phyloP scores from a whole-genome alignment of 2,113 vertebrate genomes.

The Phyllopteryx taeniolatus region DNA sequence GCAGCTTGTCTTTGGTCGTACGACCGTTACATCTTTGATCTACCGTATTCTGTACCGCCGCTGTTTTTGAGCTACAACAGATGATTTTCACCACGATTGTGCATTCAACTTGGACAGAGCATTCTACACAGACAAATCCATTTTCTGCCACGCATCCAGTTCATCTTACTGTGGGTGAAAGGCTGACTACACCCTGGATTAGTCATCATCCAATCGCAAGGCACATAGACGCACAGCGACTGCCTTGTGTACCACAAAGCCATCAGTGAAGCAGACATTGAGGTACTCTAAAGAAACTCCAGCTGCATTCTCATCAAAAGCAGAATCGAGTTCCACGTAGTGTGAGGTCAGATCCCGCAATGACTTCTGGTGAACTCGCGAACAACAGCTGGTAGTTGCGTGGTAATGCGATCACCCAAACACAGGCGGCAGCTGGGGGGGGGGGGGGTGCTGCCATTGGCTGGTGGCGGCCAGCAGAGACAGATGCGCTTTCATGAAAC shows the following conservation, averaged over 20 bases:
- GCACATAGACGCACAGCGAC: neutral
- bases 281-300: neutral
- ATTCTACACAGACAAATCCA: too few species aligned
- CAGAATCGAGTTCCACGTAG: neutral
- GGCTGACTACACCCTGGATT: neutral
- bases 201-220: neutral
- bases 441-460: neutral
- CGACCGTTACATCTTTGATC: too few species aligned
- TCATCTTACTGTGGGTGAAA: neutral
- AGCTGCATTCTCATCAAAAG: neutral
- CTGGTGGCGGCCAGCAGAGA: conserved; percentile 12
- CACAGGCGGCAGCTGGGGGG: conserved; percentile 9
- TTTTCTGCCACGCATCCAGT: neutral
- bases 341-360: neutral
- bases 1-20: too few species aligned
- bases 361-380: conserved; percentile 24
- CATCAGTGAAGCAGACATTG: neutral
- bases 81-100: too few species aligned
- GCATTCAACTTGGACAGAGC: too few species aligned
- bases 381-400: conserved; percentile 43
- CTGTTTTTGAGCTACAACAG: too few species aligned
- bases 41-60: too few species aligned
- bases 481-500: conserved; percentile 48
- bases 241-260: neutral
- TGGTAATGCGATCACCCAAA: conserved; percentile 51